Evolutionary conservation across 2,888 invertebrate genomes (phyloP), one percentile per base, ranked within the genome.

Genomic region (Melieria picta): DNA sequence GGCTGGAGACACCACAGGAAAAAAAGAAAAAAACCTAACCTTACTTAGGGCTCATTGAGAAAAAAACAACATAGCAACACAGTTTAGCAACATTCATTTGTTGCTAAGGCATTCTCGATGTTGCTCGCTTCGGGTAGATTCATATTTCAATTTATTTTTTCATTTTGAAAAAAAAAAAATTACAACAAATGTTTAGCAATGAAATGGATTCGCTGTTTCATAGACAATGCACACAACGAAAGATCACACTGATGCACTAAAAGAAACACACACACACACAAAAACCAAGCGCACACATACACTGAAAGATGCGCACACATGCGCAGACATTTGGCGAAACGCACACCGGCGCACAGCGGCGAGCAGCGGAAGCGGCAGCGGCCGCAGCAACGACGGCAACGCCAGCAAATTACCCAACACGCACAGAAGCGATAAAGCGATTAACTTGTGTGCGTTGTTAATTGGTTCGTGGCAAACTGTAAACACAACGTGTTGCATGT

Each of bases 401-500:
- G 48, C 11, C 50, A 60, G 16, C 45, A 69, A 67, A 43, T 42
- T 16, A 45, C 7, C 42, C 5, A 58, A 47, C 65, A 65, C 65
- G 61, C 68, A 63, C 69, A 69, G 58, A 71, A 65, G 68, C 70
- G 65, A 67, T 69, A 72, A 69, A 69, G 46, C 61, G 64, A 65
- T 72, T 72, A 65, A 72, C 55, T 62, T 63, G 48, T 63, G 62
- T 55, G 69, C 62, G 65, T 58, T 45, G 46, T 65, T 56, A 68
- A 58, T 74, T 74, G 71, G 77, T 78, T 77, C 69, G 75, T 75
- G 70, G 9, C 71, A 75, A 79, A 78, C 76, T 72, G 75, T 79
- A 79, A 79, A 79, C 79, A 79, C 78, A 79, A 79, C 79, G 75
- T 72, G 77, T 74, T 72, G 30, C 72, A 73, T 30, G 74, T 61